A percentile compares a stretch with the other conserved stretches of the same genome.
phyloP scores from a whole-genome alignment of 2,113 vertebrate species.

The Tympanuchus pallidicinctus region DNA sequence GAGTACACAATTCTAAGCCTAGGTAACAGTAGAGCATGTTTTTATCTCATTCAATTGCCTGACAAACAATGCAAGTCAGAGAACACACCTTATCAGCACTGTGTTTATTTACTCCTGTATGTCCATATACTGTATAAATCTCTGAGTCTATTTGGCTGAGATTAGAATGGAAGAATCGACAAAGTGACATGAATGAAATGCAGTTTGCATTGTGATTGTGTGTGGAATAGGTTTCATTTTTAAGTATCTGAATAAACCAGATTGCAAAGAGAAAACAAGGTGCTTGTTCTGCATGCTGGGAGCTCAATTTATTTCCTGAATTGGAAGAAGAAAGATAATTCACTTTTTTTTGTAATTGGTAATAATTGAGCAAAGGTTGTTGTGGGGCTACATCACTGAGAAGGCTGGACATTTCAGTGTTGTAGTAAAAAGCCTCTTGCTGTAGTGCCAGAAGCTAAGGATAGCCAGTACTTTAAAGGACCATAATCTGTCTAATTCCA shows the following conservation, averaged over 20 bases:
- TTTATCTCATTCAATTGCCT: constrained; percentile 37
- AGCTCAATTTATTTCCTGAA: neutral
- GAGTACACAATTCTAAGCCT: neutral
- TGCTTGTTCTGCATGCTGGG: neutral
- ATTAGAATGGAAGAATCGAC: constrained; percentile 42
- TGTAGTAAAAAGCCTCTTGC: neutral
- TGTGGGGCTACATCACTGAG: neutral
- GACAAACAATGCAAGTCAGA: constrained; percentile 8
- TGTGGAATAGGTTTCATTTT: constrained; percentile 26
- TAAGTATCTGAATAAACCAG: constrained; percentile 23
- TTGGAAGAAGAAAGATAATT: neutral
- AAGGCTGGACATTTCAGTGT: neutral
- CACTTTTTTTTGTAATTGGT: neutral
- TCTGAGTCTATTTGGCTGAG: constrained; percentile 13
- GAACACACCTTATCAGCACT: constrained; percentile 1
- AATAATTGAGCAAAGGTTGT: neutral
- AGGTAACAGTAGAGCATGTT: neutral
- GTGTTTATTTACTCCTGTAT: constrained; percentile 31
- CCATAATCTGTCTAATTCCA: neutral
- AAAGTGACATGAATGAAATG: constrained; percentile 50
- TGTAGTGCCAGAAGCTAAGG: neutral
- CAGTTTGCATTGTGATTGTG: constrained; percentile 13
- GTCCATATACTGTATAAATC: constrained; percentile 16
- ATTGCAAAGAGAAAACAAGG: neutral
- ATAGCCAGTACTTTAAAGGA: neutral